Evolutionary conservation across 37 sponge, comb jelly and placozoan genomes (phyloP), one percentile per base, ranked within the genome.

Genomic region (Lycopodina hypogea): DNA sequence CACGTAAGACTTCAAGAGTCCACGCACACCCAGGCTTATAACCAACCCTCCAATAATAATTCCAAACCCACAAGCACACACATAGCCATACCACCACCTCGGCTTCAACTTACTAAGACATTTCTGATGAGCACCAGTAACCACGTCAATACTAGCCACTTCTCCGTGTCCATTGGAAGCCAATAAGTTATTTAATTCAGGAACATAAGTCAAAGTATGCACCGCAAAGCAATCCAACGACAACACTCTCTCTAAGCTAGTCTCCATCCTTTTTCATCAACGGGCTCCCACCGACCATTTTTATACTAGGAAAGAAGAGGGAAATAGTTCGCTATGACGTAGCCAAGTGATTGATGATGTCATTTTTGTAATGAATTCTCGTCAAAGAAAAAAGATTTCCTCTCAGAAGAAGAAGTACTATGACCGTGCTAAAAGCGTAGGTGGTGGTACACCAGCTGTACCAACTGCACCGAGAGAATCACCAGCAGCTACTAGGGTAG

Each of bases 321-420:
- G n/a, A n/a, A n/a, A n/a, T n/a, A n/a, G n/a, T n/a, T n/a, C n/a
- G n/a, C n/a, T n/a, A n/a, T n/a, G 1, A 24, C 59, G 59, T 21
- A 2, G 3, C 14, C 26, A 6, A 24, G 26, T 71, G 3, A 48
- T 45, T 33, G 56, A 52, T 52, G 26, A 38, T 42, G 42, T 23
- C n/a, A n/a, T n/a, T n/a, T n/a, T n/a, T n/a, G n/a, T n/a, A n/a
- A n/a, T 17, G 36, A 81, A 42, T 28, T 69, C 74, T 48, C 65
- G 87, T 22, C 87, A 80, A 42, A 79, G 80, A 69, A 86, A 86
- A 76, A 86, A 53, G 35, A 8, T 18, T 58, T 48, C 87, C 38
- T 75, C 74, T 68, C 14, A 28, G 34, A 86, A 55, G 40, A 79
- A 79, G 76, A 80, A 40, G 56, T 21, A 68, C 12, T 41, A 64